Base-by-base conservation (phyloP, 2,113 vertebrate genomes). In the Cyphomyrus discorhynchus region DNA sequence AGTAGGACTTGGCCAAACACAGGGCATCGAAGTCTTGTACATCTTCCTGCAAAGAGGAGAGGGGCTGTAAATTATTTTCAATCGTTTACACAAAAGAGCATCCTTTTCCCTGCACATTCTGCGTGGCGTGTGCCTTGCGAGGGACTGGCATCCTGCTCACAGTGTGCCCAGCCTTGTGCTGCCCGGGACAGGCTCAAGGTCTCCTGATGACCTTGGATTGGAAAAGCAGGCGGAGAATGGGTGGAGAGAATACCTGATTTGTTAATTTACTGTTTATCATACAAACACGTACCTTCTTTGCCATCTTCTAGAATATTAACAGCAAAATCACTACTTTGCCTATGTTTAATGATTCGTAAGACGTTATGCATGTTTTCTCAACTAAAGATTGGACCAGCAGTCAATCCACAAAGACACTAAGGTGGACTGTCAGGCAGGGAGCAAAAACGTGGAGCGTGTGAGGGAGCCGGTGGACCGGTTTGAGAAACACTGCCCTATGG, bases 11-110 rank as follows among this genome's bases (percentile, higher is more conserved):
- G 31, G 98, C 98, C 92, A 99, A 88, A 0, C 97, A 98, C 9
- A 99, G 97, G n/a, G 97, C 98, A 92, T 99, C 98, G 89, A 99
- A 94, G 91, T 99, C 98, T 88, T 96, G 96, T 80, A 97, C 97
- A 93, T 99, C 98, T 35, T 99, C 98, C 98, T 99, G 83, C 90
- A 90, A 66, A 90, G 4, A 88, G 90, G 2, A 90, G 2, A 46
- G 9, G 88, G 49, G 42, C 5, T 80, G 74, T 80, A 17, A 35
- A 39, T 17, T 15, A 74, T 13, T 74, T 15, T 17, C 2, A 15
- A 39, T 11, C 13, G 7, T 39, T 7, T 42, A 42, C 74, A 80
- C 35, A 80, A 77, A 80, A 19, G 31, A 77, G 35, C 74, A 19
- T 42, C 35, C 17, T 35, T 19, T 80, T 19, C 3, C 35, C 74